Conservation (phyloP, 2,113 vertebrate genomes). For the Scytalopus superciliaris region DNA sequence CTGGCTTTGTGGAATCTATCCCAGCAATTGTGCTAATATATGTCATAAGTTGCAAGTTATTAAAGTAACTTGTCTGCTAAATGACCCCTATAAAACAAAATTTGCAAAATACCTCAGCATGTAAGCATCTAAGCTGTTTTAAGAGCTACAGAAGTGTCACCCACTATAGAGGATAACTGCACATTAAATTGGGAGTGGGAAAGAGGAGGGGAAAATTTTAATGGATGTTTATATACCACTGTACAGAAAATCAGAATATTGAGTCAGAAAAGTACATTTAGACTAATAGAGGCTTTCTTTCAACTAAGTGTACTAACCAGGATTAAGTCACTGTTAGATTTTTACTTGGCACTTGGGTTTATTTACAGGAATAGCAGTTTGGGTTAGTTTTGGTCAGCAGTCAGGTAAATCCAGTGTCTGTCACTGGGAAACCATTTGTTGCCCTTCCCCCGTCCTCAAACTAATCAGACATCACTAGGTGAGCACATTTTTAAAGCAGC, state of each 20-base stretch:
- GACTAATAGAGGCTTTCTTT: neutral
- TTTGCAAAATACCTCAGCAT: slow-evolving; percentile 61
- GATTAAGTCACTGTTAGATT: neutral
- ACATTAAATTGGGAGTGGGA: slow-evolving; percentile 41
- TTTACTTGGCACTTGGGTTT: neutral
- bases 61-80: slow-evolving; percentile 66
- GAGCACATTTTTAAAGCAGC: neutral
- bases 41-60: slow-evolving; percentile 58
- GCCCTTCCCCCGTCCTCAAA: neutral
- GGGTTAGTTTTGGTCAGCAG: neutral
- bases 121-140: slow-evolving; percentile 60
- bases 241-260: neutral
- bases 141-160: slow-evolving; percentile 52
- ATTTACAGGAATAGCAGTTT: neutral
- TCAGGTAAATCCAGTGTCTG: neutral
- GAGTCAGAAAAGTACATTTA: neutral
- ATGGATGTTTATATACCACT: slow-evolving; percentile 7
- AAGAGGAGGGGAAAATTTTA: slow-evolving; percentile 11
- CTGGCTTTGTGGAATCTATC: slow-evolving; percentile 11
- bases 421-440: neutral
- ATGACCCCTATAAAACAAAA: slow-evolving; percentile 62
- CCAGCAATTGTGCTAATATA: slow-evolving; percentile 46
- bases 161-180: slow-evolving; percentile 15
- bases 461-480: neutral
- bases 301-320: neutral